Base-by-base conservation (phyloP, 1,140 invertebrate species). In the Calephelis virginiensis region DNA sequence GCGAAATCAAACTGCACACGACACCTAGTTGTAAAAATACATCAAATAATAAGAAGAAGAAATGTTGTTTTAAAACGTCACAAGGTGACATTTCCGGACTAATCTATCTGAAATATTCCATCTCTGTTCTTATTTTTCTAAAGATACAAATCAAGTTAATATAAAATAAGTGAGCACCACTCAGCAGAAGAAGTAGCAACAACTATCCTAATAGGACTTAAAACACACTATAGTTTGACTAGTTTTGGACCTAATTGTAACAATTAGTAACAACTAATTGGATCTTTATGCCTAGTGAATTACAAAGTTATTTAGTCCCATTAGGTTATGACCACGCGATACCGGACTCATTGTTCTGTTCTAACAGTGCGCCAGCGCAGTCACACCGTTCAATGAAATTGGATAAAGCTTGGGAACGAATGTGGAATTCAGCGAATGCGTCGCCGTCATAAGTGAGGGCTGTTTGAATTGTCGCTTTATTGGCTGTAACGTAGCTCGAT, bases 381-480 rank as follows among this genome's bases (percentile, higher is more conserved):
- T 77, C 78, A 70, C 73, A 81, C 74, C 70, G 77, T 77, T 84
- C 78, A 76, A 79, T 89, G 88, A 86, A 90, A 90, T 86, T 78
- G 85, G 85, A 90, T 88, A 88, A 86, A 85, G 83, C 85, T 80
- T 89, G 86, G 84, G 88, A 90, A 88, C 83, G 70, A 73, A 69
- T 63, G 72, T 71, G 84, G 86, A 89, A 86, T 89, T 81, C 80
- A 81, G 78, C 78, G 74, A 73, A 66, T 81, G 77, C 75, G 71
- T 79, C 70, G 74, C 74, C 68, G 68, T 56, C 50, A 59, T 12
- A 59, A 37, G 71, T 73, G 73, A 76, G 75, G 80, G 72, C 76
- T 85, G 83, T 87, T 89, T 84, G 86, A 84, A 88, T 90, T 80
- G 85, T 85, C 74, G 78, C 82, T 89, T 90, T 89, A 90, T 90